Evolutionary conservation across 2,797 vertebrate genomes (phyloP), one percentile per base, ranked within the genome.

Genomic region (Darevskia nairensis): DNA sequence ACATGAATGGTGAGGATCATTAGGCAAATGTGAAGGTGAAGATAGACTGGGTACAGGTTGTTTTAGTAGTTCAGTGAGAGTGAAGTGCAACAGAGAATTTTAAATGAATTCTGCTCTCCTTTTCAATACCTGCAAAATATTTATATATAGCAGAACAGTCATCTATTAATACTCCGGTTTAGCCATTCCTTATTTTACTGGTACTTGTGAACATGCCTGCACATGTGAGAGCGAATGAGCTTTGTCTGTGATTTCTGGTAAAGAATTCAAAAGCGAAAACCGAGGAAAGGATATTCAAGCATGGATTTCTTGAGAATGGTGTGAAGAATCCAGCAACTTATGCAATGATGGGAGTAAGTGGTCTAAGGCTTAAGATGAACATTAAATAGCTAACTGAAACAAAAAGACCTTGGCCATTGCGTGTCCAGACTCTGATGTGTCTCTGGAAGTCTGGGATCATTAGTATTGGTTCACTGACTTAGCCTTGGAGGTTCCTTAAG

Each of bases 381-480:
- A 94, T 93, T 91, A 94, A 94, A 91, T 82, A 92, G 32, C 90
- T 94, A 90, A 86, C 15, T 89, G 82, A 80, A 59, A 66, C 92
- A 89, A 88, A 92, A 90, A 93, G 93, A 89, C 90, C 95, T 89
- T 91, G 91, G 85, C 93, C 59, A 64, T 95, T 91, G 78, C 35
- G 0, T 39, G 81, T 90, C 80, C 81, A 91, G 92, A 66, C 92
- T 92, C 87, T 92, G 85, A 91, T 90, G 91, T 94, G 88, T 94
- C 93, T 92, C 87, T 94, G 93, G 90, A 96, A 94, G 93, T 87
- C 81, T 94, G 93, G 92, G 94, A 93, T 96, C 91, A 94, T 96
- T 97, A 96, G 92, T 94, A 89, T 90, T 94, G 94, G 95, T 96
- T 96, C 94, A 94, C 93, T 93, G 90, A 44, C 92, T 92, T 92